Conservation (phyloP, 2,797 vertebrate species). For the Pantherophis vulpinus region DNA sequence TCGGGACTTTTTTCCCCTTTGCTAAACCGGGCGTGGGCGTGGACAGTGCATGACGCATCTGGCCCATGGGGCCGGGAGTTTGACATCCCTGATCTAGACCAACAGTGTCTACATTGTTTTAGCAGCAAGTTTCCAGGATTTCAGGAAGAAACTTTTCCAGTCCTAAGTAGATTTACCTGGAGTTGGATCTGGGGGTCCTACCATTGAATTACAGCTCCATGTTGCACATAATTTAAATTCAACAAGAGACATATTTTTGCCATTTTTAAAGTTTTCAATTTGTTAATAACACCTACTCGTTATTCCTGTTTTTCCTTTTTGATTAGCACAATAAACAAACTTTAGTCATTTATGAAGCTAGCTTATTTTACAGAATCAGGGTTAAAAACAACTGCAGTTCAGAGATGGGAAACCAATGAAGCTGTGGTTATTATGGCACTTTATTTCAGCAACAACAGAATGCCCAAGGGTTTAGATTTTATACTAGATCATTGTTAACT, state of each 20-base stretch:
- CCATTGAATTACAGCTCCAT: neutral
- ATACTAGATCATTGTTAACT: neutral
- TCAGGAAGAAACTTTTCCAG: neutral
- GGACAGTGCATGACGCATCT: too few species aligned
- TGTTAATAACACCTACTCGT: neutral
- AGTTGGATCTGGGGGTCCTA: neutral
- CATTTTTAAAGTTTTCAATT: neutral
- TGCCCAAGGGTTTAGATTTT: neutral
- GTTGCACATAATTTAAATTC: neutral
- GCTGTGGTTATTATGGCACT: neutral
- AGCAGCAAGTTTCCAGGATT: neutral
- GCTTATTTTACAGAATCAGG: neutral
- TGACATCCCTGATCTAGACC: neutral
- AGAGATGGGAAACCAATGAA: neutral
- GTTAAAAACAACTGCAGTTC: neutral
- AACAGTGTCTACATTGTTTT: neutral
- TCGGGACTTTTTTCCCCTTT: too few species aligned
- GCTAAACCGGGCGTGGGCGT: too few species aligned
- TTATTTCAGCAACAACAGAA: neutral
- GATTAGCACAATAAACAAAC: neutral
- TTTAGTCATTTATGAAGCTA: neutral
- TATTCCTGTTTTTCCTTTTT: neutral
- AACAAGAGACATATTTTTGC: neutral
- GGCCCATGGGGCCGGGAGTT: fast-evolving
- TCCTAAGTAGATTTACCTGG: neutral